phyloP scores from a whole-genome alignment of 2,113 vertebrate genomes.

The Proteles cristata region DNA sequence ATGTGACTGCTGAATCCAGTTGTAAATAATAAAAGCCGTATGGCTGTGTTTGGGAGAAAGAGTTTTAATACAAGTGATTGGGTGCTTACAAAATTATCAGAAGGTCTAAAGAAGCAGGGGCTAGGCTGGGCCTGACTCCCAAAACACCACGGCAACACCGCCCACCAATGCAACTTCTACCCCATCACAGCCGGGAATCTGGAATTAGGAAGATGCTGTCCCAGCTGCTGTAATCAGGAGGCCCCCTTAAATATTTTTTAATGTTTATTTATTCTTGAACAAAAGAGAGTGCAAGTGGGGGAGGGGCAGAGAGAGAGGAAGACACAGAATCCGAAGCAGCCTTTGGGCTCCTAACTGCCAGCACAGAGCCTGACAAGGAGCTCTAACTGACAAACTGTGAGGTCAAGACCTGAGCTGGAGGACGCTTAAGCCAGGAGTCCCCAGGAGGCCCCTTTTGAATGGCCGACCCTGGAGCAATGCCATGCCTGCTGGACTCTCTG shows the following conservation, averaged over 20 bases:
- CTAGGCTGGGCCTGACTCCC: too few species aligned
- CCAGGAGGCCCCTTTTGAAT: neutral
- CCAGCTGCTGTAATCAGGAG: neutral
- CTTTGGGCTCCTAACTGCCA: too few species aligned
- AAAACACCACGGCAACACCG: neutral
- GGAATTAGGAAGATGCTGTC: neutral
- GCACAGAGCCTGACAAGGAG: too few species aligned
- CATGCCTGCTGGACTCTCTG: neutral
- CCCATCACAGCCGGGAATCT: neutral
- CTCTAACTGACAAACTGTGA: too few species aligned
- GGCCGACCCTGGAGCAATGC: neutral
- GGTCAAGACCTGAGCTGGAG: too few species aligned
- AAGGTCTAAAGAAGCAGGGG: neutral
- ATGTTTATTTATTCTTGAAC: too few species aligned
- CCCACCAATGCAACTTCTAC: too few species aligned
- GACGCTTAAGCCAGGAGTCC: too few species aligned
- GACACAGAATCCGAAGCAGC: too few species aligned
- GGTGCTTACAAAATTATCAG: neutral
- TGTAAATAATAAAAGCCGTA: neutral
- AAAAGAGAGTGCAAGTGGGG: too few species aligned
- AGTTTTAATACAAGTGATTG: neutral
- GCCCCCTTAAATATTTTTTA: neutral
- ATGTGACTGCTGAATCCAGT: neutral
- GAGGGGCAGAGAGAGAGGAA: too few species aligned
- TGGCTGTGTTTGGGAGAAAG: neutral